phyloP scores from a whole-genome alignment of 2,797 vertebrate species.

The Notolabrus celidotus region DNA sequence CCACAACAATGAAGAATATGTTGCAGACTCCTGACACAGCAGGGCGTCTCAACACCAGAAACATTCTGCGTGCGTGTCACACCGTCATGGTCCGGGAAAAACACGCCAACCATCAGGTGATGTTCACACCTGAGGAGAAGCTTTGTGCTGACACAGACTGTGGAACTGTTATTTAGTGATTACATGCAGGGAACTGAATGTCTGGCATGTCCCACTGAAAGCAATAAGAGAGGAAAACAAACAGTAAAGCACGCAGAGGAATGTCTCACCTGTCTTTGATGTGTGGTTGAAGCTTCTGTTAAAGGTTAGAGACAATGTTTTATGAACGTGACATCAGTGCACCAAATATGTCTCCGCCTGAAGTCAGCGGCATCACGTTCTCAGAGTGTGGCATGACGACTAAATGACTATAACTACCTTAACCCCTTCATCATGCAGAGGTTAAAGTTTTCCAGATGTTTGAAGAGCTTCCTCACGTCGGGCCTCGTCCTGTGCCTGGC shows the following conservation, averaged over 20 bases:
- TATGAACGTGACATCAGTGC: constrained; percentile 27
- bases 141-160: constrained; percentile 16
- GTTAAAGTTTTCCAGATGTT: constrained; percentile 78
- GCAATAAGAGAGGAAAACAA: constrained; percentile 20
- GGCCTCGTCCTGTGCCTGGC: constrained; percentile 45
- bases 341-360: constrained; percentile 32
- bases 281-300: not conserved
- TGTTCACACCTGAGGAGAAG: constrained; percentile 47
- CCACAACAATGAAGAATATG: too few relatives aligned
- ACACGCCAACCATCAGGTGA: constrained; percentile 13
- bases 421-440: constrained; percentile 62
- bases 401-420: constrained; percentile 56
- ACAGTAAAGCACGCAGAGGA: constrained; percentile 6
- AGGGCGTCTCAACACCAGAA: constrained; percentile 21
- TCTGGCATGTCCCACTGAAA: constrained; percentile 56
- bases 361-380: constrained; percentile 38
- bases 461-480: constrained; percentile 32
- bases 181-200: constrained; percentile 42
- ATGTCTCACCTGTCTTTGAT: constrained; percentile 33
- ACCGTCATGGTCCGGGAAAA: constrained; percentile 22
- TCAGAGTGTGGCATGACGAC: constrained; percentile 37
- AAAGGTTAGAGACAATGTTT: constrained; percentile 8
- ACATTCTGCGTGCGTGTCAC: constrained; percentile 1
- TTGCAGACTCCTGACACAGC: too few relatives aligned
- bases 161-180: constrained; percentile 41